Conservation (phyloP, 2,888 invertebrate genomes). For the Imbricaverruca yamaguchii region DNA sequence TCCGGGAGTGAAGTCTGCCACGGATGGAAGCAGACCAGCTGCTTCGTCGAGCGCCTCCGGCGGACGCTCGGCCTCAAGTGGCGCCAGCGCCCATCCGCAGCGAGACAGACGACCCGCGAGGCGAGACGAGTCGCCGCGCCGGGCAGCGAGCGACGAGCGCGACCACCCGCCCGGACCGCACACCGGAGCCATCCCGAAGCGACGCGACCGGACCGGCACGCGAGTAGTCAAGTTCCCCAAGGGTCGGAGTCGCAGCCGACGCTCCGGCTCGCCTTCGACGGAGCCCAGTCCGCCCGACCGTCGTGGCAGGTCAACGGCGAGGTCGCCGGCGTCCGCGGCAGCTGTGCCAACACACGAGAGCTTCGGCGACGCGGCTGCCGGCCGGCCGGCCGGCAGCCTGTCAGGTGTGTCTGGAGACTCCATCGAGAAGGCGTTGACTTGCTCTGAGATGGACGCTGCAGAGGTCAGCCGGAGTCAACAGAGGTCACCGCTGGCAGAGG, state of each 20-base stretch:
- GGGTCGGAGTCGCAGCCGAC: not conserved
- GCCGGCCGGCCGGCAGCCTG: not conserved
- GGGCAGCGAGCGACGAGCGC: too few relatives aligned
- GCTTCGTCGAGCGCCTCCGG: not conserved
- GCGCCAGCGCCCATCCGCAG: not conserved
- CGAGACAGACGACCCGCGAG: not conserved
- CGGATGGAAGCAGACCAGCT: not conserved
- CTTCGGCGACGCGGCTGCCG: not conserved
- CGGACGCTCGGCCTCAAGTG: not conserved
- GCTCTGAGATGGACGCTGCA: too few relatives aligned
- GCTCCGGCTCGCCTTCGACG: not conserved
- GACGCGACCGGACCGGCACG: not conserved
- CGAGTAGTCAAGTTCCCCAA: slow-evolving; percentile 15
- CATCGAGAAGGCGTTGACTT: too few relatives aligned
- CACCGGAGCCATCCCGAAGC: not conserved
- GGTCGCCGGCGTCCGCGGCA: not conserved
- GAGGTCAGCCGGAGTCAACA: too few relatives aligned
- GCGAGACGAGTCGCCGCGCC: not conserved
- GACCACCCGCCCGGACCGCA: not conserved
- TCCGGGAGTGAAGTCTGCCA: too few relatives aligned
- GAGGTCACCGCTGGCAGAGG: not conserved
- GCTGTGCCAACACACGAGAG: not conserved
- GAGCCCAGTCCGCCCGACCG: not conserved
- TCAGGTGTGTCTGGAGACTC: not conserved
- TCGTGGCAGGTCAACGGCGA: not conserved